Conservation (phyloP, 2,888 invertebrate species). For the Adelphocoris suturalis region DNA sequence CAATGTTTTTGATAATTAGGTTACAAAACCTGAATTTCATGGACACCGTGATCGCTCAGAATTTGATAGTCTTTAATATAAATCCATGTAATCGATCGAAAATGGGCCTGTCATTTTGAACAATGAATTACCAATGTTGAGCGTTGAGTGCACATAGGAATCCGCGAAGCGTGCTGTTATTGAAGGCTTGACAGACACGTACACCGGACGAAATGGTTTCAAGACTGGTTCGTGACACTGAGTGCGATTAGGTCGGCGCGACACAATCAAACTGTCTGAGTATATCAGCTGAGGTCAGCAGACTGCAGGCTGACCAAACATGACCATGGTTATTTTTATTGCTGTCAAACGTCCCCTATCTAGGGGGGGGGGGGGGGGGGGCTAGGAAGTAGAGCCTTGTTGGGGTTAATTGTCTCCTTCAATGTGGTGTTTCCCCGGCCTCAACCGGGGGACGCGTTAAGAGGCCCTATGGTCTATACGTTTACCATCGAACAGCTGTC, state of each 20-base stretch:
- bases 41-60: too few relatives aligned
- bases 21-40: too few relatives aligned
- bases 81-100: neutral
- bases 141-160: neutral
- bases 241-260: neutral
- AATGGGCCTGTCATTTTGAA: neutral
- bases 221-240: neutral
- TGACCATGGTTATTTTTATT: too few relatives aligned
- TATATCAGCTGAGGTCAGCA: conserved; percentile 21
- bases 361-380: too few relatives aligned
- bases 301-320: neutral
- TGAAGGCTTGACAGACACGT: neutral
- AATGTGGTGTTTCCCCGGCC: too few relatives aligned
- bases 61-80: neutral
- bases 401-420: too few relatives aligned
- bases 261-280: neutral
- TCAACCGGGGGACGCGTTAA: too few relatives aligned
- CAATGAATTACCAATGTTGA: neutral
- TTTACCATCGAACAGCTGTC: too few relatives aligned
- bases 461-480: too few relatives aligned
- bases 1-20: too few relatives aligned
- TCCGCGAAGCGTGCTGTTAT: neutral
- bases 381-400: too few relatives aligned
- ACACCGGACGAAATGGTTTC: neutral
- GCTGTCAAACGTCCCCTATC: too few relatives aligned